These are phyloP conservation scores for Ammodytes dubius DNA, from an alignment of 2,113 vertebrate genomes.

Conservation along the genomic window DNA sequence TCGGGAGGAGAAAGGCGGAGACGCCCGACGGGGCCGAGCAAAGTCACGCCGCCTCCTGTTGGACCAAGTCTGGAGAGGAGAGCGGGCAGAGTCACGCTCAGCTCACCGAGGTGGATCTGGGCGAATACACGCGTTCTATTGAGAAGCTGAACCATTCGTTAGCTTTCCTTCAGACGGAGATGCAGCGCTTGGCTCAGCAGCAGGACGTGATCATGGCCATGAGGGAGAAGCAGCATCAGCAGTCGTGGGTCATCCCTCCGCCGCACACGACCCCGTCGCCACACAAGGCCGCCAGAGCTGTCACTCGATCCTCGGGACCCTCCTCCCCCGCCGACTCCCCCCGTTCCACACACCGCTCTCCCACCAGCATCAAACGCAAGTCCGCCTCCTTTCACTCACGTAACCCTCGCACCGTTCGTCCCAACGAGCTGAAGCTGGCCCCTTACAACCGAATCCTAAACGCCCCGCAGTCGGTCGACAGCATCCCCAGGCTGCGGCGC, in stretches of 20 bases:
- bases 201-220: slow-evolving; percentile 98
- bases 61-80: slow-evolving; percentile 84
- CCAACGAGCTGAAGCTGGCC: slow-evolving; percentile 94
- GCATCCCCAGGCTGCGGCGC: slow-evolving; percentile 92
- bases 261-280: slow-evolving; percentile 89
- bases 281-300: slow-evolving; percentile 84
- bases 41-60: slow-evolving; percentile 65
- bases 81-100: slow-evolving; percentile 62
- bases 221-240: slow-evolving; percentile 92
- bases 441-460: slow-evolving; percentile 93
- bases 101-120: slow-evolving; percentile 88
- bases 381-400: slow-evolving; percentile 91
- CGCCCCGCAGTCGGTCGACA: slow-evolving; percentile 95
- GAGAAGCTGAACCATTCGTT: slow-evolving; percentile 95
- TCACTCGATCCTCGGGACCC: slow-evolving; percentile 86
- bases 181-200: slow-evolving; percentile 96
- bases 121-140: slow-evolving; percentile 96
- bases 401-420: slow-evolving; percentile 90
- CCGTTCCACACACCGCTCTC: slow-evolving; percentile 88
- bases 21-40: slow-evolving; percentile 80
- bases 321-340: slow-evolving; percentile 90
- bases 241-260: slow-evolving; percentile 93
- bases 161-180: slow-evolving; percentile 94
- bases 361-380: slow-evolving; percentile 90
- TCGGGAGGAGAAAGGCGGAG: slow-evolving; percentile 74